These are phyloP conservation scores for Dascyllus trimaculatus DNA, from an alignment of 2,113 vertebrate species.

Conservation along the genomic window DNA sequence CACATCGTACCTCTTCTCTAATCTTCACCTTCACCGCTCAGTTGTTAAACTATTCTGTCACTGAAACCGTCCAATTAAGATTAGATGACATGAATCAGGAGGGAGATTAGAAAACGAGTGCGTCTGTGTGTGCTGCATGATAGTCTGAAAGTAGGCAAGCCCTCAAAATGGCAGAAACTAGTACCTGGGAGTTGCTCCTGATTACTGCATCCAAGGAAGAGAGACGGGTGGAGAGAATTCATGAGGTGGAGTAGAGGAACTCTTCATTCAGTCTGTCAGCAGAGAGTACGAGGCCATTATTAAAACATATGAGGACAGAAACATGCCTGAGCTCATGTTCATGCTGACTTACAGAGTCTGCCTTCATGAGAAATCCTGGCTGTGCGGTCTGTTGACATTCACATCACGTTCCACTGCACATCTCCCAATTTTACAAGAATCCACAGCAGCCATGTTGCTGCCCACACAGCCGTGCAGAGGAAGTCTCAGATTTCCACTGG, in stretches of 20 bases:
- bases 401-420: slow-evolving; percentile 65
- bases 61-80: not conserved
- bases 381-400: slow-evolving; percentile 50
- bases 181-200: not conserved
- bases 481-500: slow-evolving; percentile 6
- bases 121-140: too few relatives aligned
- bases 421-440: slow-evolving; percentile 45
- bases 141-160: too few relatives aligned
- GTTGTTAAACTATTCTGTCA: not conserved
- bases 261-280: not conserved
- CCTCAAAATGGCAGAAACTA: too few relatives aligned
- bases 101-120: not conserved
- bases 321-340: slow-evolving; percentile 13
- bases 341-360: slow-evolving; percentile 20
- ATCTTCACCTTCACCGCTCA: not conserved
- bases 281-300: slow-evolving; percentile 13
- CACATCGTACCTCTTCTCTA: not conserved
- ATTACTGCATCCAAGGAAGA: slow-evolving; percentile 4
- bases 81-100: not conserved
- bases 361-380: slow-evolving; percentile 21
- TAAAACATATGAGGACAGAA: slow-evolving; percentile 27
- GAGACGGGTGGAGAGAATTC: not conserved
- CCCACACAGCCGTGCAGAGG: not conserved
- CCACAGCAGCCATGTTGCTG: slow-evolving; percentile 52
- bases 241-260: not conserved